These are phyloP conservation scores for Oeneis ivallda DNA, from an alignment of 2,888 invertebrate genomes.

Conservation along the genomic window DNA sequence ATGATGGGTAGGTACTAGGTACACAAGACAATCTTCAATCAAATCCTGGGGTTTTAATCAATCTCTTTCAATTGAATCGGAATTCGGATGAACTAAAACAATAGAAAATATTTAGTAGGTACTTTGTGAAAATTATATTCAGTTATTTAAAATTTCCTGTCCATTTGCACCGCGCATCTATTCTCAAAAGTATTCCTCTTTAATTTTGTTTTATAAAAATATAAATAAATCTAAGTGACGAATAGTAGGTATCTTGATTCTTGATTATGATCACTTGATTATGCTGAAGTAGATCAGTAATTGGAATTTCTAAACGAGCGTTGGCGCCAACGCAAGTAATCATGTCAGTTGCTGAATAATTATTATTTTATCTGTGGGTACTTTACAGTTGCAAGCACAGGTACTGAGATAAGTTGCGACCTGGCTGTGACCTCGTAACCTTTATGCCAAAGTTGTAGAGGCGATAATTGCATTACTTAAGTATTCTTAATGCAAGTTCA, in stretches of 20 bases:
- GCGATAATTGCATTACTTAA: slow-evolving; percentile 17
- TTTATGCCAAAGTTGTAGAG: slow-evolving; percentile 22
- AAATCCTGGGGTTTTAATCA: too few relatives aligned
- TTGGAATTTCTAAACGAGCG: slow-evolving; percentile 40
- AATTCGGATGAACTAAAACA: too few relatives aligned
- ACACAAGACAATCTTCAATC: too few relatives aligned
- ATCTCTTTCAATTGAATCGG: too few relatives aligned
- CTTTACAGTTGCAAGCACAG: neutral
- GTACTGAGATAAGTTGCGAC: neutral
- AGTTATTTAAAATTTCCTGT: slow-evolving; percentile 37
- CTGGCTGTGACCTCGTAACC: slow-evolving; percentile 31
- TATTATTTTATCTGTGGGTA: slow-evolving; percentile 24
- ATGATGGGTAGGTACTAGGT: too few relatives aligned
- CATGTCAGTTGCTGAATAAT: slow-evolving; percentile 34
- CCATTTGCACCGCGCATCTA: too few relatives aligned
- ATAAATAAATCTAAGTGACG: too few relatives aligned
- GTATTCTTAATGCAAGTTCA: neutral
- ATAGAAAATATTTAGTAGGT: too few relatives aligned
- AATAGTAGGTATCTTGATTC: too few relatives aligned
- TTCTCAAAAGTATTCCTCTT: too few relatives aligned
- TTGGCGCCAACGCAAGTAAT: slow-evolving; percentile 40
- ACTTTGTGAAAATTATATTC: too few relatives aligned
- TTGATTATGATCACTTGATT: slow-evolving; percentile 11
- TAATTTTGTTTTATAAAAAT: too few relatives aligned
- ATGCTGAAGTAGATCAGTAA: slow-evolving; percentile 20